A percentile compares a stretch with the other conserved stretches of the same genome.
phyloP scores from a whole-genome alignment of 2,113 vertebrate genomes.

The Chlorodrepanis virens region DNA sequence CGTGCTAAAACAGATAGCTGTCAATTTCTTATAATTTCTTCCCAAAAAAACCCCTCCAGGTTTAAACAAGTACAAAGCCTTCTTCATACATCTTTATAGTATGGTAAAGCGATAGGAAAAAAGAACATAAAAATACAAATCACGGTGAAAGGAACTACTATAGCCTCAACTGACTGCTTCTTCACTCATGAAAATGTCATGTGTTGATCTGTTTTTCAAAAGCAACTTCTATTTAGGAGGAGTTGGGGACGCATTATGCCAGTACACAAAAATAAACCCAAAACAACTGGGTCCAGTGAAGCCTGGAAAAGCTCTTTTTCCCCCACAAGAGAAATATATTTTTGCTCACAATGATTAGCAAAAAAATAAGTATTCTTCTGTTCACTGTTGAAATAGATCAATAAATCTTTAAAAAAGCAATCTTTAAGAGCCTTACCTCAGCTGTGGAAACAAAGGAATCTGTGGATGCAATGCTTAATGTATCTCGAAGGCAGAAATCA shows the following conservation, averaged over 20 bases:
- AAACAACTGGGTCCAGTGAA: neutral
- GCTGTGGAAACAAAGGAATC: constrained; percentile 93
- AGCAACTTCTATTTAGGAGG: neutral
- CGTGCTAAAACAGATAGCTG: neutral
- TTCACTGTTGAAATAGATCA: neutral
- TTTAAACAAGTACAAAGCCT: neutral
- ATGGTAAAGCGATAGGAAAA: neutral
- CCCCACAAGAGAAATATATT: neutral
- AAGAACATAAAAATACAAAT: neutral
- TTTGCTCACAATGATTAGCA: neutral
- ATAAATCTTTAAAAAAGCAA: neutral
- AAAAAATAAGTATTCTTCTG: neutral
- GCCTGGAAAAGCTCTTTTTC: neutral
- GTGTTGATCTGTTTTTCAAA: neutral
- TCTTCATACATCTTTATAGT: neutral
- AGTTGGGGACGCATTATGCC: neutral
- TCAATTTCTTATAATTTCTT: neutral
- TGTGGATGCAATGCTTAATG: constrained; percentile 83
- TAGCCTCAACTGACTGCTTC: neutral
- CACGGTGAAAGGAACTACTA: neutral
- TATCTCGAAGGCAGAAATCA: constrained; percentile 83
- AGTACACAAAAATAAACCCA: neutral
- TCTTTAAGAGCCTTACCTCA: constrained; percentile 78
- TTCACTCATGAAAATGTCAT: neutral
- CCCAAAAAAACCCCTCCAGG: rapidly evolving